Evolutionary conservation across 2,888 invertebrate species (phyloP).

Genomic region (Dichetophora obliterata): DNA sequence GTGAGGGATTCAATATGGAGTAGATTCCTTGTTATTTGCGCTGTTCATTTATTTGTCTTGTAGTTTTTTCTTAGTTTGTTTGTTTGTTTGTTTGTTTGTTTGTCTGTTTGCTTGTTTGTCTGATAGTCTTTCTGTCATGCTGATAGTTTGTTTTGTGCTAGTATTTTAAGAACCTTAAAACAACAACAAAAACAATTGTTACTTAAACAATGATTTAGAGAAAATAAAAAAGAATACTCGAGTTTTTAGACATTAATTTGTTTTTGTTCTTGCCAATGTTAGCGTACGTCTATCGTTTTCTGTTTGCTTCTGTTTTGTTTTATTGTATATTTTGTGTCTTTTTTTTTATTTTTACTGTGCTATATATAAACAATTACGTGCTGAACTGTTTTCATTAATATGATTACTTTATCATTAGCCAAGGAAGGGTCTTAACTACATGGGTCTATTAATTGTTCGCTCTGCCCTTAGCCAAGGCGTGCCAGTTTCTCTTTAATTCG

Average conservation of each 20-base stretch:
- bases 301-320: not conserved
- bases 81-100: not conserved
- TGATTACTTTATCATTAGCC: constrained; percentile 9
- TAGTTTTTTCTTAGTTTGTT: not conserved
- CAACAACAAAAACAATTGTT: not conserved
- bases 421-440: too few species aligned
- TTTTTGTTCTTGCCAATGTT: not conserved
- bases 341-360: not conserved
- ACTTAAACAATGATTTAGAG: not conserved
- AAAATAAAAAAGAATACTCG: not conserved
- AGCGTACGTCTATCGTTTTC: not conserved
- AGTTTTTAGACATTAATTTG: not conserved
- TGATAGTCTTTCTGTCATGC: not conserved
- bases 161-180: not conserved
- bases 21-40: not conserved
- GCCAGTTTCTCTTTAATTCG: too few species aligned
- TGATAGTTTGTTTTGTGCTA: not conserved
- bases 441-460: too few species aligned
- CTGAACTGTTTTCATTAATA: not conserved
- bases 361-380: not conserved
- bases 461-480: too few species aligned
- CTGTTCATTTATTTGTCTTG: not conserved
- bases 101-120: not conserved
- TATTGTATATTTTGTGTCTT: not conserved
- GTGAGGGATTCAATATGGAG: constrained; percentile 3